A percentile compares a stretch with the other conserved stretches of the same genome.
These are phyloP conservation scores for Diadema setosum DNA, from an alignment of 35 echinoderm and acorn worm species.

Conservation along the genomic window DNA sequence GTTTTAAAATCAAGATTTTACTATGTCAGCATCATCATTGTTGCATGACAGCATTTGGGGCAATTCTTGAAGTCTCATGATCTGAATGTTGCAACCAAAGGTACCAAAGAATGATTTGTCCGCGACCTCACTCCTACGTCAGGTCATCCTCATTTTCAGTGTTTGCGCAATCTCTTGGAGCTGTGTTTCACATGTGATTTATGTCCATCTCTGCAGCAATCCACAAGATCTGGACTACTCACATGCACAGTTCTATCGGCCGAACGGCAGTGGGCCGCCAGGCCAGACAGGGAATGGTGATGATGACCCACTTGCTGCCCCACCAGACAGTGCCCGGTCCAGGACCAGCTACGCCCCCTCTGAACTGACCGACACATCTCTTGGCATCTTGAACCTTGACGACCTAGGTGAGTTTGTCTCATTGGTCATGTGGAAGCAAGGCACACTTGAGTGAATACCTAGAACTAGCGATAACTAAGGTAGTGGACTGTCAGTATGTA, in stretches of 20 bases:
- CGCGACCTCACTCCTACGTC: not conserved
- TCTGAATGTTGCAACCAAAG: not conserved
- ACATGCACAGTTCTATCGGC: not conserved
- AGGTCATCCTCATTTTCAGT: not conserved
- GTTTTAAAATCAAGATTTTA: no score
- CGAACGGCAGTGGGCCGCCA: not conserved
- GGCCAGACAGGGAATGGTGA: not conserved
- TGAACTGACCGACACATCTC: not conserved
- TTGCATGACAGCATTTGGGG: not conserved
- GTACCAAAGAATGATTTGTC: not conserved
- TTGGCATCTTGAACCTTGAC: not conserved
- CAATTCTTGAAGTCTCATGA: not conserved
- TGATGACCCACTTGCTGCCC: not conserved
- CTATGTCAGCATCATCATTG: not conserved
- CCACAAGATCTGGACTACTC: not conserved
- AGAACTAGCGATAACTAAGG: no score
- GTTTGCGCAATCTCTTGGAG: not conserved
- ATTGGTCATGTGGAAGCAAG: not conserved
- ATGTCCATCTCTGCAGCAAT: not conserved
- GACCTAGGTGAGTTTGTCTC: not conserved
- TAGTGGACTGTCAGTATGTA: no score
- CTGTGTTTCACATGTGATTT: not conserved
- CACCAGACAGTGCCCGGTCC: not conserved
- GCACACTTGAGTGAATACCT: no score
- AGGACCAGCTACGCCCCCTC: not conserved